Base-by-base conservation (phyloP, 2,888 invertebrate genomes). In the Acholoe squamosa region DNA sequence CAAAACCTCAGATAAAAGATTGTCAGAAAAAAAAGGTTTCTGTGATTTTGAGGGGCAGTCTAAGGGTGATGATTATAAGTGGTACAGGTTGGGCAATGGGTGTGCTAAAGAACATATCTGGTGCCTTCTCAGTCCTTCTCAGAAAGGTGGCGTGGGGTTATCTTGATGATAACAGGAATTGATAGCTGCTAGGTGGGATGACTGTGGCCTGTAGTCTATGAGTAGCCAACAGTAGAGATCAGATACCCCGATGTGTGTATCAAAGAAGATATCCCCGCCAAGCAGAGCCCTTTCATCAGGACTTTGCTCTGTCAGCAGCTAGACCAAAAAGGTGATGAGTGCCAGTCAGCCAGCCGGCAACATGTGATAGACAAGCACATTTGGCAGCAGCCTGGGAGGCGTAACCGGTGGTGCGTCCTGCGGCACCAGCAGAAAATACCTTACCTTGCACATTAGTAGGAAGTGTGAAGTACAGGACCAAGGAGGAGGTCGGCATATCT, bases 171-270 rank as follows among this genome's bases (percentile, higher is more conserved):
- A 43, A 43, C 43, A 43, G 43, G 43, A 43, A 10, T 43, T 43
- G 43, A 43, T 43, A 43, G 5, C n/a, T n/a, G n/a, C n/a, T n/a
- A n/a, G n/a, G n/a, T n/a, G n/a, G n/a, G n/a, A n/a, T n/a, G n/a
- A n/a, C n/a, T n/a, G n/a, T n/a, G 54, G 54, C 61, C 61, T 61
- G 12, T 43, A 43, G 43, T 19, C 61, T 61, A n/a, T 28, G 28
- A 71, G 14, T n/a, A 28, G 71, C 71, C 71, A 71, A 71, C 71
- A 71, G 71, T 71, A 28, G 71, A 28, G 71, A 71, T 71, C 71
- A 28, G 71, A 71, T 71, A 71, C 25, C 28, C 61, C 61, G 0
- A 71, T 28, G 28, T n/a, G 61, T 28, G 31, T 28, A 71, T 28
- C 71, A n/a, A 61, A 43, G 28, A n/a, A 7, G 71, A 71, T 71